Base-by-base conservation (phyloP, 2,113 vertebrate species). In the Nerophis ophidion region DNA sequence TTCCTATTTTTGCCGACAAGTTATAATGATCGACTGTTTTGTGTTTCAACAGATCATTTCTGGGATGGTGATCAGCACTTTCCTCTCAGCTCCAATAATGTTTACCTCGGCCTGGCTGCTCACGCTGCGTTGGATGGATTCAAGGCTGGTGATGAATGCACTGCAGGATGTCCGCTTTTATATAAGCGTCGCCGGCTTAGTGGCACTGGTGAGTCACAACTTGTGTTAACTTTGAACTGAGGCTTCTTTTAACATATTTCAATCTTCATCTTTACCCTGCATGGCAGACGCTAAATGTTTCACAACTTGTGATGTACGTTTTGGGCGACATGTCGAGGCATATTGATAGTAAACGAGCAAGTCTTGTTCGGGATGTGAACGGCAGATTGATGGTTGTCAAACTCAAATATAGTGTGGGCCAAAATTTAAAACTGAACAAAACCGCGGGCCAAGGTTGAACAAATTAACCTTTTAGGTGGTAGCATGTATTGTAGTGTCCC, bases 51-150 rank as follows among this genome's bases (percentile, higher is more conserved):
- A 99, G 97, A 87, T 99, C 67, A 94, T 95, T 54, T 93, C 95
- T 47, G 95, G 97, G 53, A 97, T 99, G 96, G 93, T 99, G 67
- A 93, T 99, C 77, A 92, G 94, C 89, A 98, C 96, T 5, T 95
- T 98, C 69, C 94, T 98, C 51, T 99, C 97, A 55, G 97, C 97
- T 47, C 97, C 97, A 0, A 97, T 99, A 48, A 95, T 99, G 94
- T 99, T 97, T 0, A 92, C 95, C 60, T 97, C 96, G 70, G 94
- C 95, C 0, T 99, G 96, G 97, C 82, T 98, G 60, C 76, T 99
- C 57, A 94, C 95, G 12, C 93, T 98, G 46, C 92, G 90, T 0
- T 89, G 89, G 60, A 96, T 95, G 93, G 93, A 98, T 75, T 89
- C 92, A 36, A 89, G 92, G 65, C 89, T 77, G 0, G 52, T 96